Evolutionary conservation across 1,140 invertebrate species (phyloP).

Genomic region (Babylonia areolata): DNA sequence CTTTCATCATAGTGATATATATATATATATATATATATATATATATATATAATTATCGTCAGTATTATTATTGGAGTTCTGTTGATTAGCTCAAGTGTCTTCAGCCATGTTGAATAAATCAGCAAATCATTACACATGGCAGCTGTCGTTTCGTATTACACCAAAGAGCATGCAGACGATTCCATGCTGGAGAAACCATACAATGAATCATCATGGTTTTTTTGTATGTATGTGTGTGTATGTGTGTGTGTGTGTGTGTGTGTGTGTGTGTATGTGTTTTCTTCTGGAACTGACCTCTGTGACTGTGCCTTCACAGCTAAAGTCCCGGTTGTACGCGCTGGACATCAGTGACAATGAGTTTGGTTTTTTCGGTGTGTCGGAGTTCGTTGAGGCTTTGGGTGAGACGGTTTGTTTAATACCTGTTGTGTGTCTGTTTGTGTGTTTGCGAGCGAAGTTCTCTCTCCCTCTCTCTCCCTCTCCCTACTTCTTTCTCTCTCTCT

Average conservation of each 20-base stretch:
- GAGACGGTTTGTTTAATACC: not conserved
- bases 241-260: constrained; percentile 10
- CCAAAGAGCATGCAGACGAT: too few relatives aligned
- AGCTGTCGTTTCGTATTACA: too few relatives aligned
- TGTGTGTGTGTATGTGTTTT: not conserved
- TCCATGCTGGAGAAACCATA: too few relatives aligned
- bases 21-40: too few relatives aligned
- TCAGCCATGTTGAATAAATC: too few relatives aligned
- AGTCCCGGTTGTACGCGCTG: not conserved
- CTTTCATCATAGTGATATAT: too few relatives aligned
- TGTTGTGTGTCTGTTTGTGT: not conserved
- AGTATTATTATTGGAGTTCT: too few relatives aligned
- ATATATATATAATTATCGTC: too few relatives aligned
- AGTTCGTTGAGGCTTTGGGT: not conserved
- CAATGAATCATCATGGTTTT: too few relatives aligned
- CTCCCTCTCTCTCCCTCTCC: not conserved
- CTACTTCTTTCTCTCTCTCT: not conserved
- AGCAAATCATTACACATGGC: too few relatives aligned
- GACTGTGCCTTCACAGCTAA: not conserved
- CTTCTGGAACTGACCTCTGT: not conserved
- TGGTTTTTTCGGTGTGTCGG: not conserved
- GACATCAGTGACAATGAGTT: not conserved
- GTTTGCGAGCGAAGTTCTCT: not conserved
- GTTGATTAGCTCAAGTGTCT: too few relatives aligned
- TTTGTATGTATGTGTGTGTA: not conserved